Evolutionary conservation across 2,888 invertebrate genomes (phyloP).

Genomic region (Rhimphoctona megacephalus): DNA sequence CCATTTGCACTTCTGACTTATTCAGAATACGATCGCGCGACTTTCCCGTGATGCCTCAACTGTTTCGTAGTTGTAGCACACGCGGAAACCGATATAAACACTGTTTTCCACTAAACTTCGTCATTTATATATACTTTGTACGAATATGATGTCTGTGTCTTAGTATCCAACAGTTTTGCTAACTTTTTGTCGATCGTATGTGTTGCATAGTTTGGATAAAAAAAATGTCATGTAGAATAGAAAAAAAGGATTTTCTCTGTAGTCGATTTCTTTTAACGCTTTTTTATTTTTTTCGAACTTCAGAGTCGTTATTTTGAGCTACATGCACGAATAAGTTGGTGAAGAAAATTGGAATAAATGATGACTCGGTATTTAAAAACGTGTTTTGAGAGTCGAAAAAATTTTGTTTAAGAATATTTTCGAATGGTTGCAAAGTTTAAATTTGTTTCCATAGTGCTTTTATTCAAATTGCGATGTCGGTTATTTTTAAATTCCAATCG

Average conservation of each 20-base stretch:
- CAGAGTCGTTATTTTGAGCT: background rate
- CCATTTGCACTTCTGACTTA: conserved; percentile 69
- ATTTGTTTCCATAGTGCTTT: background rate
- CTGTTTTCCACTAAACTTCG: conserved; percentile 66
- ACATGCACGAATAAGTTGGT: background rate
- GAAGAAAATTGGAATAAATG: background rate
- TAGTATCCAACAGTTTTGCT: conserved; percentile 34
- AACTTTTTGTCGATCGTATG: background rate
- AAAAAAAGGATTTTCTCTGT: background rate
- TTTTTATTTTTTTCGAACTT: background rate
- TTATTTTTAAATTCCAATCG: background rate
- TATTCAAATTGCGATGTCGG: background rate
- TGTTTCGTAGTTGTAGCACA: conserved; percentile 37
- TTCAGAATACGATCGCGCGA: conserved; percentile 66
- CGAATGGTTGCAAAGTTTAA: background rate
- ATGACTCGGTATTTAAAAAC: background rate
- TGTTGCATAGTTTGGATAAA: background rate
- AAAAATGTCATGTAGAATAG: background rate
- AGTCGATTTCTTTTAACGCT: background rate
- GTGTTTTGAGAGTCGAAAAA: too few species aligned
- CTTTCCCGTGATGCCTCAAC: conserved; percentile 55
- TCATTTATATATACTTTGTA: conserved; percentile 19
- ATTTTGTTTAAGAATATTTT: background rate
- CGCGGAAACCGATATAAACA: conserved; percentile 70
- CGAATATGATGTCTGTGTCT: background rate